Percentiles rank a stretch among this genome's conserved stretches.
Conservation (phyloP, 1,140 invertebrate species). For the Agraylea sexmaculata region DNA sequence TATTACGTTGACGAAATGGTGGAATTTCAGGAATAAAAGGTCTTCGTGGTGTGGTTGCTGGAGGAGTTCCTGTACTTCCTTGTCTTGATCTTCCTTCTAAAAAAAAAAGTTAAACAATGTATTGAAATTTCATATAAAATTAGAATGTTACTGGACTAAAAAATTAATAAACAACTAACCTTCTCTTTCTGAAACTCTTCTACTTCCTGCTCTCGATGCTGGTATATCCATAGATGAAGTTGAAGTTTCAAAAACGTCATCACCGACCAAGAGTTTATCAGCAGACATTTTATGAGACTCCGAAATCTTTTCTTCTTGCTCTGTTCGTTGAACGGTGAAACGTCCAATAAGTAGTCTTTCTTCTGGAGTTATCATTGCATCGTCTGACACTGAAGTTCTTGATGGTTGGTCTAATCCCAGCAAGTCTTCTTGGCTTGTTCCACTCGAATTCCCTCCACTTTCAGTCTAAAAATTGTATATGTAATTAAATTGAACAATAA, state of each 20-base stretch:
- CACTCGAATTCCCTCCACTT: constrained; percentile 20
- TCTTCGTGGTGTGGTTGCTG: constrained; percentile 27
- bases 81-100: constrained; percentile 17
- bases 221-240: neutral
- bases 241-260: constrained; percentile 17
- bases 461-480: constrained; percentile 9
- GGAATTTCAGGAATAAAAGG: constrained; percentile 41
- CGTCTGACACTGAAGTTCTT: constrained; percentile 14
- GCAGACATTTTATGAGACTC: no score
- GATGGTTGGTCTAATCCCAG: constrained; percentile 13
- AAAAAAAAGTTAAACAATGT: constrained; percentile 4
- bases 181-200: constrained; percentile 20
- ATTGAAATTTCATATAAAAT: constrained; percentile 1
- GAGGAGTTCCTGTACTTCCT: constrained; percentile 15
- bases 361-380: constrained; percentile 19
- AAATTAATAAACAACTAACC: constrained; percentile 7
- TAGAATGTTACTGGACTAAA: neutral
- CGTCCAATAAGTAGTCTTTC: constrained; percentile 18
- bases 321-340: constrained; percentile 17
- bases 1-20: constrained; percentile 37
- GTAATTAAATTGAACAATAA: neutral
- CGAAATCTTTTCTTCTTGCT: neutral
- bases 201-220: constrained; percentile 15
- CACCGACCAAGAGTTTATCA: constrained; percentile 8
- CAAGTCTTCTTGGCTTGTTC: constrained; percentile 20